phyloP scores from a whole-genome alignment of 1,140 invertebrate genomes.

The Glossosoma conforme region DNA sequence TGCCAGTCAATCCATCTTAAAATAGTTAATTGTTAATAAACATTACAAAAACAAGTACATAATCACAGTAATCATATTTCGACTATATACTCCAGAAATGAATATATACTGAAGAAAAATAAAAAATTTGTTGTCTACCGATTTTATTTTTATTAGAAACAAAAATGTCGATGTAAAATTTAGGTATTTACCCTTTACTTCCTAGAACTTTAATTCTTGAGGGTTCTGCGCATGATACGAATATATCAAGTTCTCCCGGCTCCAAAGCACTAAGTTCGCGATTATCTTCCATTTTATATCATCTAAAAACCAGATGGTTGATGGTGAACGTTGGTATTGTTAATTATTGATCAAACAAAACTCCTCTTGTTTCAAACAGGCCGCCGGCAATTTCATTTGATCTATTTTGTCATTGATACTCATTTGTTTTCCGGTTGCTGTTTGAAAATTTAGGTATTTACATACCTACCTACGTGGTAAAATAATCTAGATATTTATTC shows the following conservation, averaged over 20 bases:
- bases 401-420: background rate
- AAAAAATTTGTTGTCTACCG: background rate
- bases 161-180: conserved; percentile 1
- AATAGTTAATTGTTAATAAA: conserved; percentile 14
- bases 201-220: conserved; percentile 41
- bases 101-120: too few relatives aligned
- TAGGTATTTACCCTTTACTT: conserved; percentile 39
- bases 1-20: conserved; percentile 71
- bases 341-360: conserved; percentile 20
- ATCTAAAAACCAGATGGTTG: too few relatives aligned
- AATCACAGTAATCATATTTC: background rate
- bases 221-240: conserved; percentile 42
- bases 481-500: conserved; percentile 1
- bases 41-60: background rate
- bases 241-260: conserved; percentile 44
- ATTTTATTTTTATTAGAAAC: background rate
- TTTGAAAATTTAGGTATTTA: too few relatives aligned
- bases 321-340: background rate
- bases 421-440: background rate
- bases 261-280: conserved; percentile 39
- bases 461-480: too few relatives aligned
- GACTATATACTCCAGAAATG: too few relatives aligned
- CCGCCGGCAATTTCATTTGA: background rate
- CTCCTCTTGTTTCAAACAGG: too few relatives aligned
- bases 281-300: conserved; percentile 36